These are phyloP conservation scores for Phalloptychus januarius DNA, from an alignment of 2,797 vertebrate species.

Conservation along the genomic window DNA sequence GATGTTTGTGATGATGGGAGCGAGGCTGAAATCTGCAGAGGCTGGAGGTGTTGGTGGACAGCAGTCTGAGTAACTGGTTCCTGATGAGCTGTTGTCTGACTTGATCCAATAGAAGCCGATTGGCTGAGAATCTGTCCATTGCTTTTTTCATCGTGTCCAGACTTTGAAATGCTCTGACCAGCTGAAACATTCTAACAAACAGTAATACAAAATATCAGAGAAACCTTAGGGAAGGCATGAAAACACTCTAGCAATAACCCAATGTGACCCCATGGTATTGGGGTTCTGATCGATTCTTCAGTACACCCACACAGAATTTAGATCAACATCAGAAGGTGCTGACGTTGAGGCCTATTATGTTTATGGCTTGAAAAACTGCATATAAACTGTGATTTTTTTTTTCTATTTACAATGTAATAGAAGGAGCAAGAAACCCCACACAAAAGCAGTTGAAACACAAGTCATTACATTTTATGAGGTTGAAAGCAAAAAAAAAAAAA, in stretches of 20 bases:
- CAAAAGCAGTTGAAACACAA: not conserved
- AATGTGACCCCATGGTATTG: not conserved
- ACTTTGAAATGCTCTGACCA: conserved; percentile 75
- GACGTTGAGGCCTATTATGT: not conserved
- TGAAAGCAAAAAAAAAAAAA: not conserved
- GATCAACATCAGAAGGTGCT: not conserved
- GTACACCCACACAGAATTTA: not conserved
- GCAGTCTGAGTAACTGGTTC: conserved; percentile 75
- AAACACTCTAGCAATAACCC: conserved; percentile 13
- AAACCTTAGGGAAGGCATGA: conserved; percentile 34
- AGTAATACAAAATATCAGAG: conserved; percentile 13
- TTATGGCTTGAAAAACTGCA: not conserved
- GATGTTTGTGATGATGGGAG: conserved; percentile 64
- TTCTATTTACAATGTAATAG: not conserved
- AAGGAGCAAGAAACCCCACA: not conserved
- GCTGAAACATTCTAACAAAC: conserved; percentile 64
- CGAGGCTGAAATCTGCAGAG: conserved; percentile 81
- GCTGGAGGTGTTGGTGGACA: conserved; percentile 79
- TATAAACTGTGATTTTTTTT: not conserved
- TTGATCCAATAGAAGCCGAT: conserved; percentile 61
- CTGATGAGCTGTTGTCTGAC: conserved; percentile 71
- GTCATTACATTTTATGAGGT: not conserved
- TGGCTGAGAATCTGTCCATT: conserved; percentile 72
- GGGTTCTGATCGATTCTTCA: not conserved
- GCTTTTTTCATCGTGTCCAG: conserved; percentile 76